phyloP scores from a whole-genome alignment of 2,797 vertebrate genomes.

The Gobionotothen gibberifrons region DNA sequence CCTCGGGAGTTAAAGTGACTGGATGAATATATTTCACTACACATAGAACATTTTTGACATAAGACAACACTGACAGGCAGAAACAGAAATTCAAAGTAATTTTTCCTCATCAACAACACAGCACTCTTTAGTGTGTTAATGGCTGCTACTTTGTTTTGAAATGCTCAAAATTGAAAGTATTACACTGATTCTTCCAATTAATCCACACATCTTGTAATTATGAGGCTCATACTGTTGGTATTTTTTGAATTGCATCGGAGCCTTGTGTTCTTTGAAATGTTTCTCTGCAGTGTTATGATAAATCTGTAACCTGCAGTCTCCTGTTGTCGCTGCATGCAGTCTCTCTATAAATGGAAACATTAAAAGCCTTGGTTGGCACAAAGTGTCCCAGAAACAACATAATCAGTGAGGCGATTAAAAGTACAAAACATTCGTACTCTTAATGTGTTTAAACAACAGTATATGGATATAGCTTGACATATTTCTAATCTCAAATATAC shows the following conservation, averaged over 20 bases:
- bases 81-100: background rate
- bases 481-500: no score
- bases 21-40: constrained; percentile 33
- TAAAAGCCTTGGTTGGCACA: constrained; percentile 2
- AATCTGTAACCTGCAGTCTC: constrained; percentile 15
- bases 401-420: background rate
- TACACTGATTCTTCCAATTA: background rate
- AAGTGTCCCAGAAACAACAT: background rate
- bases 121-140: background rate
- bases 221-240: constrained; percentile 4
- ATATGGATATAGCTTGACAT: no score
- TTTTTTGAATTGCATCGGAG: background rate
- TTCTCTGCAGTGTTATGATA: constrained; percentile 10
- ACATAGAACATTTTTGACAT: constrained; percentile 2
- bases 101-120: background rate
- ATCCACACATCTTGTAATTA: constrained; percentile 3
- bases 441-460: no score
- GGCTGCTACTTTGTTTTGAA: background rate
- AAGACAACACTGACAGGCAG: constrained; percentile 11
- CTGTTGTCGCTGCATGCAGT: constrained; percentile 14
- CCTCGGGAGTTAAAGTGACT: constrained; percentile 30
- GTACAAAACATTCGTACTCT: no score
- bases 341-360: constrained; percentile 29
- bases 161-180: background rate
- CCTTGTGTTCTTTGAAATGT: background rate